phyloP scores from a whole-genome alignment of 2,888 invertebrate species.

The Operophtera brumata region DNA sequence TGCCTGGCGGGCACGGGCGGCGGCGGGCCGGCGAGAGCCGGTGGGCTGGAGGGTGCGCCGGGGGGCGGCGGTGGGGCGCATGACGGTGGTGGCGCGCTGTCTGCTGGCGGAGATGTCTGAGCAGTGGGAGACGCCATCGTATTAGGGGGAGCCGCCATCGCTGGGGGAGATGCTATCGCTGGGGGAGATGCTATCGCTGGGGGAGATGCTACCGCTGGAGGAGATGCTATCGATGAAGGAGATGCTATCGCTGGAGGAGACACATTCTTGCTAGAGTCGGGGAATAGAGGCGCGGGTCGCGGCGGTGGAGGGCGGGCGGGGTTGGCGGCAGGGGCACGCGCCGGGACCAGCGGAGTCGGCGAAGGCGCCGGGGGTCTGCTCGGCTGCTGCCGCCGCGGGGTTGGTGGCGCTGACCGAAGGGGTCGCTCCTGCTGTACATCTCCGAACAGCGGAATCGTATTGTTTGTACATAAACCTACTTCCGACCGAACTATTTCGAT shows the following conservation, averaged over 20 bases:
- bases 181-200: conserved; percentile 48
- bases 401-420: conserved; percentile 69
- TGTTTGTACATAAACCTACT: conserved; percentile 90
- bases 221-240: neutral
- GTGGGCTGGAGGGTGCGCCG: conserved; percentile 66
- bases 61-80: conserved; percentile 81
- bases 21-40: conserved; percentile 66
- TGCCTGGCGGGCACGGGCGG: conserved; percentile 79
- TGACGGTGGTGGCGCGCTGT: conserved; percentile 47
- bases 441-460: conserved; percentile 88
- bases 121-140: conserved; percentile 35
- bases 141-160: conserved; percentile 70
- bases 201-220: conserved; percentile 9
- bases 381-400: conserved; percentile 76
- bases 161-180: conserved; percentile 31
- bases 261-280: conserved; percentile 66
- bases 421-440: conserved; percentile 62
- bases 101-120: conserved; percentile 56
- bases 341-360: conserved; percentile 70
- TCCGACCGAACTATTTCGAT: conserved; percentile 89
- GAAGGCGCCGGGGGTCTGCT: conserved; percentile 83
- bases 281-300: conserved; percentile 77
- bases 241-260: conserved; percentile 55
- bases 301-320: conserved; percentile 82
- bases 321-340: conserved; percentile 68